phyloP scores from a whole-genome alignment of 2,113 vertebrate species.

The Bubo bubo region DNA sequence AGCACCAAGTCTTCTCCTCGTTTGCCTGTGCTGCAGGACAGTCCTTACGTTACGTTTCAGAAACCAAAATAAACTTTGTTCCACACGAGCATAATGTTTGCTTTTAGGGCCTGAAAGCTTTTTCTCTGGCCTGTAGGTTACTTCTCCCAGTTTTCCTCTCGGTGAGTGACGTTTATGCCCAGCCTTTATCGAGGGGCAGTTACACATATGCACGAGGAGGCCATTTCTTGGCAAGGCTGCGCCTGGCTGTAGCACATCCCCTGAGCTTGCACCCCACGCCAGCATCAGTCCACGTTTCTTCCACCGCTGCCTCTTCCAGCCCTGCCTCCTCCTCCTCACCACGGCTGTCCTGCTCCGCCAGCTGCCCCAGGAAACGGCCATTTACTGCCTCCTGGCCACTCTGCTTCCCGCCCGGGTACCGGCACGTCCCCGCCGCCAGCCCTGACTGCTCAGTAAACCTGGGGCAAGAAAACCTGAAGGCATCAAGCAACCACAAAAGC shows the following conservation, averaged over 20 bases:
- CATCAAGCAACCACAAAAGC: background rate
- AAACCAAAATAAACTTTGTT: background rate
- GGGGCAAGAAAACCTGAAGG: background rate
- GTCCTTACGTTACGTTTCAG: background rate
- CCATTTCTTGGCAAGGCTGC: background rate
- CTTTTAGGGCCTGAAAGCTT: background rate
- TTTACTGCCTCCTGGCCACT: no score
- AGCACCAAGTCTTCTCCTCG: background rate
- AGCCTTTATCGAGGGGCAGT: background rate
- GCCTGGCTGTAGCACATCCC: background rate
- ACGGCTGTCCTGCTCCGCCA: fast-evolving
- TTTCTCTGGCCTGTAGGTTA: background rate
- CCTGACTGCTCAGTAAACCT: background rate
- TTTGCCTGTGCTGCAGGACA: background rate
- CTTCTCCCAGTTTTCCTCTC: background rate
- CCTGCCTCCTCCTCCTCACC: background rate
- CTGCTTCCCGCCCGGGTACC: background rate
- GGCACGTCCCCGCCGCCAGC: background rate
- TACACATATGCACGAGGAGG: fast-evolving
- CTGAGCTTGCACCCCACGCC: background rate
- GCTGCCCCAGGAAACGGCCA: background rate
- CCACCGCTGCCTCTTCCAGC: background rate
- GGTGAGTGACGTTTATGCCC: background rate
- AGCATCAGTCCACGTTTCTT: background rate
- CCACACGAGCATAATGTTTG: fast-evolving